A percentile compares a stretch with the other conserved stretches of the same genome.
Evolutionary conservation across 1,140 invertebrate genomes (phyloP).

Genomic region (Zelostemma sp.): DNA sequence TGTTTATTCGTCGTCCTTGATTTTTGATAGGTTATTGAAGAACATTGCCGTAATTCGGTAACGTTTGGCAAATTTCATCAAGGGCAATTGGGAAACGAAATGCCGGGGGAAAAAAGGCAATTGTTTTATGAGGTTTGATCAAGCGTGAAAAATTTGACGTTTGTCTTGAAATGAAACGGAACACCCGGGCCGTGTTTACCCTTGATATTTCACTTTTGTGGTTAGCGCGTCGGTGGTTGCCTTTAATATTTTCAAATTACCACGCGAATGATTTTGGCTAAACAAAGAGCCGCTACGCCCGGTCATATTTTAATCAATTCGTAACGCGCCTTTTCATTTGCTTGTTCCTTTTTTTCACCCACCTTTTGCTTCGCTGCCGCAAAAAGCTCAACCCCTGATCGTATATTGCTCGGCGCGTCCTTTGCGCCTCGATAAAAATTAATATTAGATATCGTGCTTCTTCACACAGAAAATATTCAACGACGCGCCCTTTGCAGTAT

Average conservation of each 20-base stretch:
- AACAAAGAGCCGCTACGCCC: slow-evolving; percentile 63
- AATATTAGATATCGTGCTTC: slow-evolving; percentile 66
- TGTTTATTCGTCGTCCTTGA: slow-evolving; percentile 23
- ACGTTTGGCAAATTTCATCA: neutral
- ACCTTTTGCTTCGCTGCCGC: slow-evolving; percentile 37
- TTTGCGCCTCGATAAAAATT: slow-evolving; percentile 65
- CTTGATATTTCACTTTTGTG: slow-evolving; percentile 15
- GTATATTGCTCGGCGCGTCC: slow-evolving; percentile 50
- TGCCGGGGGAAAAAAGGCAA: too few species aligned
- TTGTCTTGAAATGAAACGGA: slow-evolving; percentile 12
- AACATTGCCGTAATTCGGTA: neutral
- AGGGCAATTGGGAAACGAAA: too few species aligned
- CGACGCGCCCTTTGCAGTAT: slow-evolving; percentile 40
- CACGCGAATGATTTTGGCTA: slow-evolving; percentile 62
- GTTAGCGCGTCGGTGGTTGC: slow-evolving; percentile 21
- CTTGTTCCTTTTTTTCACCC: slow-evolving; percentile 45
- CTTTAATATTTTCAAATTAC: slow-evolving; percentile 68
- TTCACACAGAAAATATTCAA: slow-evolving; percentile 65
- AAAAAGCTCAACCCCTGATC: slow-evolving; percentile 50
- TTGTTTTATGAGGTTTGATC: too few species aligned
- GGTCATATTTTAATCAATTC: slow-evolving; percentile 69
- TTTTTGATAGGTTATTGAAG: neutral
- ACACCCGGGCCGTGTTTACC: slow-evolving; percentile 18
- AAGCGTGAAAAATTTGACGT: slow-evolving; percentile 18
- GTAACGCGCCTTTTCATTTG: slow-evolving; percentile 42